Evolutionary conservation across 2,113 vertebrate species (phyloP).

Genomic region (Rhinolophus ferrumequinum): DNA sequence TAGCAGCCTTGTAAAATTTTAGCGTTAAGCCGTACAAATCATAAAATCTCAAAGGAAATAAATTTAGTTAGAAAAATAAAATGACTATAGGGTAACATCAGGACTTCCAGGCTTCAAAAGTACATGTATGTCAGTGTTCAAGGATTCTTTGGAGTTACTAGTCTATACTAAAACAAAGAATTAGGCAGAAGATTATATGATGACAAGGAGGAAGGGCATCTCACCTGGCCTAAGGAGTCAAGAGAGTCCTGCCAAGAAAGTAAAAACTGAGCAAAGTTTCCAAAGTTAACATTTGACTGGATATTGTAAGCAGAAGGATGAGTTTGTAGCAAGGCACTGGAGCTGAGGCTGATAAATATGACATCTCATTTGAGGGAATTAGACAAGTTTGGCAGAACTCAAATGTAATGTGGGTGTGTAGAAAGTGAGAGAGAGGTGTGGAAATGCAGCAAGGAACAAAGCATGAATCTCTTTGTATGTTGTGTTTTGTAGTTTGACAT

Average conservation of each 20-base stretch:
- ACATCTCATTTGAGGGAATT: not conserved
- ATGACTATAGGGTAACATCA: not conserved
- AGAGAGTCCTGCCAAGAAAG: not conserved
- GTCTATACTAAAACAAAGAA: not conserved
- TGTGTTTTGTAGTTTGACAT: not conserved
- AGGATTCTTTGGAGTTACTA: not conserved
- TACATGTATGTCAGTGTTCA: not conserved
- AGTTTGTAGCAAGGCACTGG: not conserved
- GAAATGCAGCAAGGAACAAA: not conserved
- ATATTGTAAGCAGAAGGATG: not conserved
- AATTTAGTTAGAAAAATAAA: constrained; percentile 16
- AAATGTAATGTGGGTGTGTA: not conserved
- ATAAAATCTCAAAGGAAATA: constrained; percentile 28
- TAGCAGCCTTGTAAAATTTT: constrained; percentile 36
- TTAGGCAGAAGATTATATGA: not conserved
- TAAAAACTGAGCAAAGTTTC: not conserved
- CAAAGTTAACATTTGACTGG: not conserved
- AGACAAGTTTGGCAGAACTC: not conserved
- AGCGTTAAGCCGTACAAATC: not conserved
- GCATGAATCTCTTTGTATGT: too few species aligned
- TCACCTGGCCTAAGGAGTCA: not conserved
- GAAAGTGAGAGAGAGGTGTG: not conserved
- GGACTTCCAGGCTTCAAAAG: not conserved
- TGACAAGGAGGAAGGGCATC: not conserved
- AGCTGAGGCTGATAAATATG: not conserved